Evolutionary conservation across 2,113 vertebrate genomes (phyloP).

Genomic region (Ophiodon elongatus): DNA sequence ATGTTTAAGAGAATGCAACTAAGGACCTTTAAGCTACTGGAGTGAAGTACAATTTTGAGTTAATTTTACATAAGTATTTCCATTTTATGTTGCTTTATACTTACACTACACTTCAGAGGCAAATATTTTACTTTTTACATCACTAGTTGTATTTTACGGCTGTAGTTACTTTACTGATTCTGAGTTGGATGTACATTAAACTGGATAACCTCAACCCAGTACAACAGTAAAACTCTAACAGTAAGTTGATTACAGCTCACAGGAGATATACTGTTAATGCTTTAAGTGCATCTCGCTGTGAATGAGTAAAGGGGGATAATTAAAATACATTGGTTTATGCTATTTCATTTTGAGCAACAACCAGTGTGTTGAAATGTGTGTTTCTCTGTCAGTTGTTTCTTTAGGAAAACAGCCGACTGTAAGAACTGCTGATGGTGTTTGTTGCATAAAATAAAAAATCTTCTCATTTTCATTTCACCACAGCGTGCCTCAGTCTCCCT

Average conservation of each 20-base stretch:
- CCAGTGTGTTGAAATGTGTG: background rate
- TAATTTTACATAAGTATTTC: no score
- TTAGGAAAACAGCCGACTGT: no score
- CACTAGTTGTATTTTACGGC: background rate
- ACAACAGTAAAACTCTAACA: background rate
- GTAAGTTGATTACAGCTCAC: background rate
- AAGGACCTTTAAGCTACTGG: background rate
- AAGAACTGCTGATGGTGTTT: slow-evolving; percentile 17
- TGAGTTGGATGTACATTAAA: background rate
- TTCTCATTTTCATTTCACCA: slow-evolving; percentile 20
- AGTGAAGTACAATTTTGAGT: background rate
- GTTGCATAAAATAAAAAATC: slow-evolving; percentile 2
- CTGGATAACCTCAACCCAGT: background rate
- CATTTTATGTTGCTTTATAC: no score
- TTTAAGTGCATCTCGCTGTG: background rate
- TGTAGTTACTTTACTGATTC: background rate
- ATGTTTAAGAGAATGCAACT: background rate
- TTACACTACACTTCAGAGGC: background rate
- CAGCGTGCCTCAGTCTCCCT: slow-evolving; percentile 42
- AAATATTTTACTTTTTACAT: background rate
- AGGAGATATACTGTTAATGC: background rate
- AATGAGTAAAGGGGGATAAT: background rate
- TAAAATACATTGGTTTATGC: background rate
- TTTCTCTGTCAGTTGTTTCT: background rate
- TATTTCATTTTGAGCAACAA: background rate